Evolutionary conservation across 2,888 invertebrate genomes (phyloP), one percentile per base, ranked within the genome.

Genomic region (Parascotia fuliginaria): DNA sequence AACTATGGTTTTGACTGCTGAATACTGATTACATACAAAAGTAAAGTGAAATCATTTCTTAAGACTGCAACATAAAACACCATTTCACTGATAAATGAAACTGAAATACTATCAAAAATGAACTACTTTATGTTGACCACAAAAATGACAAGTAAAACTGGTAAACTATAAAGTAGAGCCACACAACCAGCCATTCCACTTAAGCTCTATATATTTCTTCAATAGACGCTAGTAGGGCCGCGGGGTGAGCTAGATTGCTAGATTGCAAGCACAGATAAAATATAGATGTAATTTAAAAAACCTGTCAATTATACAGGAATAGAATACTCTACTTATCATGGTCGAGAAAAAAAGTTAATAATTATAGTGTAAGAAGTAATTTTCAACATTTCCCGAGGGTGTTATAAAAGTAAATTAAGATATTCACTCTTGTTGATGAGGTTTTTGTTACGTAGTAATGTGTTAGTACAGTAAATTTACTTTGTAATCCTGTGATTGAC

Each of bases 191-290:
- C 19, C 12, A 40, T 4, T 13, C 15, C 36, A 15, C 22, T 34
- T 11, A 41, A 22, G 4, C 11, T 52, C 37, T 52, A 50, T 33
- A n/a, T n/a, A 53, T 55, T 16, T 47, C 24, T 42, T 44, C 32
- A 69, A 60, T 55, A 47, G 42, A 44, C 27, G 45, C 31, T 24
- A 40, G 28, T 42, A 47, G 45, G 16, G 60, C 43, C 34, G 34
- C 15, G 32, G 34, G 41, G 29, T 24, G 49, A 40, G 40, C 28
- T 39, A 48, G 33, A 52, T 55, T 58, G 54, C 57, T n/a, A n/a
- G n/a, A n/a, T n/a, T n/a, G n/a, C n/a, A 19, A 9, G 42, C 56
- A 41, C 22, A 50, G 51, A 56, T 52, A 64, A 46, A 64, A 48
- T 39, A 39, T 47, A 47, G 27, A 33, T 16, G 40, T 43, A 37